Percentiles rank a stretch among this genome's conserved stretches.
phyloP scores from a whole-genome alignment of 2,797 vertebrate genomes.

The Sylvilagus floridanus region DNA sequence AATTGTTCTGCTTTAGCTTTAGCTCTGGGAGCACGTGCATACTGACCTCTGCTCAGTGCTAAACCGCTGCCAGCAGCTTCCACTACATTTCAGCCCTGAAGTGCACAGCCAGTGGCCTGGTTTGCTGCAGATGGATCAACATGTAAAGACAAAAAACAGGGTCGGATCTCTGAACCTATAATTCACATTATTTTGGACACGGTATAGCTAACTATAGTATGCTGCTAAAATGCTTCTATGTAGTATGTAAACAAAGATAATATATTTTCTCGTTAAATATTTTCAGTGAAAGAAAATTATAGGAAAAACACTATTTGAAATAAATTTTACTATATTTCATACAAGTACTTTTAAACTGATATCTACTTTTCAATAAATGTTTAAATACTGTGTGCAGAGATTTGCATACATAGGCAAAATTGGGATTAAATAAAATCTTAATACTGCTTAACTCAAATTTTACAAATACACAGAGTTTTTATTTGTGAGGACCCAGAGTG shows the following conservation, averaged over 20 bases:
- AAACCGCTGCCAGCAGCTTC: not conserved
- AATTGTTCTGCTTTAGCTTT: not conserved
- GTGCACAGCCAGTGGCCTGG: not conserved
- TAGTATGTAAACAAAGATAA: conserved; percentile 76
- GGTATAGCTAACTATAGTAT: conserved; percentile 42
- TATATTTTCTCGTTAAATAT: conserved; percentile 63
- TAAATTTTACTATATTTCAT: conserved; percentile 49
- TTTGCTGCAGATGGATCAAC: not conserved
- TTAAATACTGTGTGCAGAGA: conserved; percentile 49
- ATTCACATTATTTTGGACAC: not conserved
- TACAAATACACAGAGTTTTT: conserved; percentile 45
- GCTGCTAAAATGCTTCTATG: conserved; percentile 54
- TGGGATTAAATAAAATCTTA: conserved; percentile 41
- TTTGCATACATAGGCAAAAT: not conserved
- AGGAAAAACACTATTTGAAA: conserved; percentile 30
- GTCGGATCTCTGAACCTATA: not conserved
- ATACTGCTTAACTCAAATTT: conserved; percentile 41
- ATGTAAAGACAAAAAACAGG: not conserved
- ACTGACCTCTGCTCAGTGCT: not conserved
- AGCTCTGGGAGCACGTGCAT: not conserved
- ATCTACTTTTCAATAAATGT: conserved; percentile 81
- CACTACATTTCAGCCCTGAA: not conserved
- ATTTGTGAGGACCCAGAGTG: conserved; percentile 24
- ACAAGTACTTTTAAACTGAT: conserved; percentile 68
- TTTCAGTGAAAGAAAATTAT: conserved; percentile 66